Evolutionary conservation across 2,888 invertebrate genomes (phyloP).

Genomic region (Stictocephala bisonia): DNA sequence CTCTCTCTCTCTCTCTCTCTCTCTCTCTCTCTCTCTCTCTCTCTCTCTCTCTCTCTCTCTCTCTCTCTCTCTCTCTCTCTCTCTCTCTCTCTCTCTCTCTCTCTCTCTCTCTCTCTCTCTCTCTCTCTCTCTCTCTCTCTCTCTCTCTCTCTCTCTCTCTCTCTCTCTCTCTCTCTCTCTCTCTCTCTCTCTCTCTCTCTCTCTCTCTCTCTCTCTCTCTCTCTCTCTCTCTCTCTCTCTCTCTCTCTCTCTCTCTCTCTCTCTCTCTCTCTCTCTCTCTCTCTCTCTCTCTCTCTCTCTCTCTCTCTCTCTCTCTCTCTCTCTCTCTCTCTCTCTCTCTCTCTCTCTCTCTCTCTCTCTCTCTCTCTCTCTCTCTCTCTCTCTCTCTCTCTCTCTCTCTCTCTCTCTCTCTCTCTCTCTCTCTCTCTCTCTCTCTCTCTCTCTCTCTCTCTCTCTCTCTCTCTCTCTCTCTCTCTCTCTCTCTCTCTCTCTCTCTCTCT

Average conservation of each 20-base stretch:
- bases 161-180: background rate
- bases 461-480: background rate
- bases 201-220: background rate
- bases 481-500: background rate
- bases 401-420: background rate
- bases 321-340: background rate
- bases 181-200: background rate
- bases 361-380: background rate
- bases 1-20: slow-evolving; percentile 12
- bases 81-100: background rate
- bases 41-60: background rate
- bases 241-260: background rate
- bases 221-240: background rate
- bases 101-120: background rate
- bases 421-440: background rate
- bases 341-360: background rate
- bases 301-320: background rate
- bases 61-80: background rate
- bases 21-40: background rate
- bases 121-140: background rate
- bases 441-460: background rate
- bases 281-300: background rate
- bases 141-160: background rate
- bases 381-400: background rate
- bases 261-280: background rate